Conservation (phyloP, 2,888 invertebrate species). For the Trissolcus brochymenae region DNA sequence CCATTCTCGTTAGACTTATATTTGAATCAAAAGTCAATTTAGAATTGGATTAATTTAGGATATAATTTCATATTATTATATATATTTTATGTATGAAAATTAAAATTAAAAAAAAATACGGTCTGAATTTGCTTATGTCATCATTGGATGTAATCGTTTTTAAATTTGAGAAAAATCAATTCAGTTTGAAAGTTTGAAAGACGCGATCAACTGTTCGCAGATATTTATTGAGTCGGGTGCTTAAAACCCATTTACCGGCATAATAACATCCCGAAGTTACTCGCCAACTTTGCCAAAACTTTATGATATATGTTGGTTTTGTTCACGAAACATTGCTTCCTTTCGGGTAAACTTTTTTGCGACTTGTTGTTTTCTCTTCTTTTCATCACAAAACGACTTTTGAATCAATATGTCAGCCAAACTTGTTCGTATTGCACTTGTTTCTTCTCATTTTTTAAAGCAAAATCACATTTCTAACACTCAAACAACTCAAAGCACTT, state of each 20-base stretch:
- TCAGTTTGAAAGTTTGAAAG: conserved; percentile 8
- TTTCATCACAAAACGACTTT: conserved; percentile 23
- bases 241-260: conserved; percentile 44
- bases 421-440: conserved; percentile 24
- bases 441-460: neutral
- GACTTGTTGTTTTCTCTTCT: conserved; percentile 33
- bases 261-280: conserved; percentile 38
- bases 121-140: neutral
- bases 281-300: conserved; percentile 40
- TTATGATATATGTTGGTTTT: conserved; percentile 50
- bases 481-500: conserved; percentile 11
- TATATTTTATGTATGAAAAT: neutral
- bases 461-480: conserved; percentile 6
- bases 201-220: conserved; percentile 7
- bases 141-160: too few species aligned
- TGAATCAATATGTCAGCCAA: conserved; percentile 52
- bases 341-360: conserved; percentile 30
- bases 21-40: conserved; percentile 3
- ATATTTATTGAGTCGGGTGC: conserved; percentile 39
- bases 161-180: conserved; percentile 9
- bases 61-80: neutral
- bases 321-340: conserved; percentile 19
- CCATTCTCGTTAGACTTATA: neutral
- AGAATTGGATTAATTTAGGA: conserved; percentile 9
- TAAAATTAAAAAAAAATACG: neutral